A percentile compares a stretch with the other conserved stretches of the same genome.
phyloP scores from a whole-genome alignment of 2,113 vertebrate species.

The Argyrosomus japonicus region DNA sequence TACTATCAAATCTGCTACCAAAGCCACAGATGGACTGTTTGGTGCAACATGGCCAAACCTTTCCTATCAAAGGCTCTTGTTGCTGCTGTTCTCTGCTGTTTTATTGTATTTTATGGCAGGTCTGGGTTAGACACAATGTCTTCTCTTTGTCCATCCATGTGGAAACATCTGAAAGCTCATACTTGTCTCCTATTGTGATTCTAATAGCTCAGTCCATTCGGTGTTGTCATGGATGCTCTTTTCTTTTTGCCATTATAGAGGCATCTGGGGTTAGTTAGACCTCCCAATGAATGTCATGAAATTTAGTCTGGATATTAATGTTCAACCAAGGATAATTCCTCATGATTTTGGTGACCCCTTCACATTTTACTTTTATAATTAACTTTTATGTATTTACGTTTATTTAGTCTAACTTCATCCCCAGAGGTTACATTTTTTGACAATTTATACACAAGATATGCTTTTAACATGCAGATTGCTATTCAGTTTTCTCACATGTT shows the following conservation, averaged over 20 bases:
- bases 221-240: neutral
- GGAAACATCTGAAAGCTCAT: slow-evolving; percentile 45
- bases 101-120: slow-evolving; percentile 26
- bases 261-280: neutral
- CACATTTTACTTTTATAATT: neutral
- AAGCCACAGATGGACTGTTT: slow-evolving; percentile 64
- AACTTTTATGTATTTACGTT: too few species aligned
- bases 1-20: slow-evolving; percentile 31
- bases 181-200: neutral
- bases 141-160: neutral
- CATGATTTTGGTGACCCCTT: neutral
- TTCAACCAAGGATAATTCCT: neutral
- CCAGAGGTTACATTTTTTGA: too few species aligned
- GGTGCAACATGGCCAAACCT: slow-evolving; percentile 51
- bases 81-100: slow-evolving; percentile 48
- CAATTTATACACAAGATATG: neutral
- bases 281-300: neutral
- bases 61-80: slow-evolving; percentile 56
- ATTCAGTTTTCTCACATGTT: neutral
- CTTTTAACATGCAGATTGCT: neutral
- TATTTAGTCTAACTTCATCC: neutral
- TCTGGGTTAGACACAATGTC: slow-evolving; percentile 67
- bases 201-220: neutral
- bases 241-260: neutral
- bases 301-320: neutral